Base-by-base conservation (phyloP, 2,888 invertebrate genomes). In the Leistus spinibarbis region DNA sequence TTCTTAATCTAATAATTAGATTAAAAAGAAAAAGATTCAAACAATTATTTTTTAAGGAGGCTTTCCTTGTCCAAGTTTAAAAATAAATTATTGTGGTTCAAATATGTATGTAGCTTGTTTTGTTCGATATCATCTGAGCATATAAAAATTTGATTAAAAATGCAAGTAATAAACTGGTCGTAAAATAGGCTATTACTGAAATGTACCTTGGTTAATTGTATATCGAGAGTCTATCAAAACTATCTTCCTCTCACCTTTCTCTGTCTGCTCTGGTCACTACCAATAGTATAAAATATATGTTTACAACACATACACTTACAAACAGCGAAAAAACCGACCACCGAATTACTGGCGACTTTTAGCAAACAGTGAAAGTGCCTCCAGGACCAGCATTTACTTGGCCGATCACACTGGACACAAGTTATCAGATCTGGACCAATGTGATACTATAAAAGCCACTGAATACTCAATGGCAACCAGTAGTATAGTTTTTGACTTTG, bases 341-440 rank as follows among this genome's bases (percentile, higher is more conserved):
- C 53, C 60, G 54, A 67, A 67, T 23, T 53, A 68, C 16, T 76
- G 76, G 22, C 16, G 27, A 53, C 9, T 57, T 62, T 54, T 63
- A 22, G 40, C 64, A 40, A 60, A 54, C 71, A 76, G 76, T 76
- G 76, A 76, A 76, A 76, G 76, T 76, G 67, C 16, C 62, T 24
- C 17, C 54, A 70, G 63, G 24, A 72, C 40, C 17, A 69, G 63
- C 54, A 78, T 68, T 76, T 76, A 76, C 76, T 72, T 80, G 81
- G 77, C 69, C 79, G 66, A 77, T 79, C 78, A 77, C 63, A 80
- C 76, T 80, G 79, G 81, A 80, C 80, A 79, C 74, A 76, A 77
- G 77, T 79, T 80, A 79, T 79, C 79, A 79, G 79, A 81, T 80
- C 81, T 81, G 81, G 81, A 81, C 79, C 81, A 80, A 79, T 79